Evolutionary conservation across 2,888 invertebrate genomes (phyloP), one percentile per base, ranked within the genome.

Genomic region (Tenthredo scrophulariae): DNA sequence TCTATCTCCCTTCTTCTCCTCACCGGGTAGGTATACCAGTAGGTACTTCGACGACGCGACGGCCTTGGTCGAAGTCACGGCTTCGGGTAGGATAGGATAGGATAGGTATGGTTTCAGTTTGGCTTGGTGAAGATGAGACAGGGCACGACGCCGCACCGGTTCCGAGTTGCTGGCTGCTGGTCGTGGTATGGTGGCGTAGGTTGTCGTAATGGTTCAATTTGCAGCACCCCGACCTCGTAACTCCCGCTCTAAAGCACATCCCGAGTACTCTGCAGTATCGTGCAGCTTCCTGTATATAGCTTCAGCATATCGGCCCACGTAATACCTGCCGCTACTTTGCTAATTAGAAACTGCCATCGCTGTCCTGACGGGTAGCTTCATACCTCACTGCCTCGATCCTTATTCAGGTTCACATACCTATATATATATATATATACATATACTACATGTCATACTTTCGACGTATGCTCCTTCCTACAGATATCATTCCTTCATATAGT

Each of bases 311-410:
- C 88, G 83, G 50, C 88, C 89, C 74, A 74, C 74, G 43, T 74
- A 43, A 10, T 74, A 74, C 90, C 89, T 88, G 54, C 77, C 18
- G 77, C 87, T 89, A 88, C 88, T 89, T 87, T 88, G 90, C 90
- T 91, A 91, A 91, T 91, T 91, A 91, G 91, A 91, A 91, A 91
- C 89, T 85, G 90, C 89, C 77, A 54, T 77, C 77, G 54, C 54
- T 67, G 67, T 33, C 67, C 67, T 67, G 33, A 18, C 67, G 29
- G 22, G n/a, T 43, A n/a, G n/a, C 43, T 22, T 26, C 43, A 74
- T 74, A 43, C n/a, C 33, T 37, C 70, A 6, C 70, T 70, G 37
- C 7, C 18, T 15, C n/a, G 37, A 40, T 40, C n/a, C 40, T 37
- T 72, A 54, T 54, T 54, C 54, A n/a, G n/a, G 1, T n/a, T 54